A percentile compares a stretch with the other conserved stretches of the same genome.
phyloP scores from a whole-genome alignment of 2,888 invertebrate species.

The Chelonus formosanus region DNA sequence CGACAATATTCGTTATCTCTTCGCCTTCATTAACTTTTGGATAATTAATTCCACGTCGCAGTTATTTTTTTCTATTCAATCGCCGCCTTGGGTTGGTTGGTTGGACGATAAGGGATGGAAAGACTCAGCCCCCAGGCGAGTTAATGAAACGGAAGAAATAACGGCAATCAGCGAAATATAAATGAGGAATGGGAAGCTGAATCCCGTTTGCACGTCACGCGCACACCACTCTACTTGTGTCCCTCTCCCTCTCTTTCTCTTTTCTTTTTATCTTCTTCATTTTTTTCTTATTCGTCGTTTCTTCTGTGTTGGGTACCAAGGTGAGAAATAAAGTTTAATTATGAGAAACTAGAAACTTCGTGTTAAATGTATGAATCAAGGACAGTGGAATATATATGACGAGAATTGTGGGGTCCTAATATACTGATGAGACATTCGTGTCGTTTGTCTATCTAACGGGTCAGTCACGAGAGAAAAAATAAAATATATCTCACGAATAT shows the following conservation, averaged over 20 bases:
- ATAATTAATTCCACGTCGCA: conserved; percentile 34
- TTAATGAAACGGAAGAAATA: conserved; percentile 59
- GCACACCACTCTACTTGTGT: conserved; percentile 46
- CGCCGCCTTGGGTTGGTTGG: conserved; percentile 18
- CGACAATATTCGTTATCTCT: conserved; percentile 15
- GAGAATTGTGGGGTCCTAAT: conserved; percentile 36
- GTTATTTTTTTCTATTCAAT: conserved; percentile 22
- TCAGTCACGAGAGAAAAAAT: conserved; percentile 15
- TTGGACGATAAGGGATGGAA: conserved; percentile 31
- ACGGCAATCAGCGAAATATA: conserved; percentile 63
- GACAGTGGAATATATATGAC: conserved; percentile 22
- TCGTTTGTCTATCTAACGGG: conserved; percentile 16
- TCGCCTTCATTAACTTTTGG: conserved; percentile 23
- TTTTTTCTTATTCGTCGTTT: conserved; percentile 19
- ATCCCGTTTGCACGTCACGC: conserved; percentile 59
- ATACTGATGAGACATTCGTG: neutral
- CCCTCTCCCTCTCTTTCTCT: conserved; percentile 27
- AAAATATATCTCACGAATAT: conserved; percentile 6
- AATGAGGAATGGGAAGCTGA: conserved; percentile 54
- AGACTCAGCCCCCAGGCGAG: conserved; percentile 31
- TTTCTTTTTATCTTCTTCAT: conserved; percentile 1
- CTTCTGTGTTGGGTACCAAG: conserved; percentile 36
- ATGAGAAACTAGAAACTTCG: conserved; percentile 43
- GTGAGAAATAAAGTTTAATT: conserved; percentile 57
- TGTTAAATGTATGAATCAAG: conserved; percentile 8